phyloP scores from a whole-genome alignment of 2,888 invertebrate species.

The Drosophila anomalata region DNA sequence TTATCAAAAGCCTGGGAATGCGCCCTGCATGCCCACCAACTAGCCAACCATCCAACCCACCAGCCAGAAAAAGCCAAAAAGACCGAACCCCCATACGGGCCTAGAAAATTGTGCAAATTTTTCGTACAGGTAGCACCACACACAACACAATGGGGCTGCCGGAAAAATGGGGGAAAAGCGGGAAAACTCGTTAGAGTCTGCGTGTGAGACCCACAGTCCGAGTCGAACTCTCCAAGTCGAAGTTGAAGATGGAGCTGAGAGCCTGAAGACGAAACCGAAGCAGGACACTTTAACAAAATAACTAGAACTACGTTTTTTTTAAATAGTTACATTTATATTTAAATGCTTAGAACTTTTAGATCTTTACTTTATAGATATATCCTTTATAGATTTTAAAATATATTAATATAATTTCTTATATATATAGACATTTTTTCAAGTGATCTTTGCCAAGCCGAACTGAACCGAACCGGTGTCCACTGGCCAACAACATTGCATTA shows the following conservation, averaged over 20 bases:
- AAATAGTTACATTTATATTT: background rate
- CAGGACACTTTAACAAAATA: slow-evolving; percentile 16
- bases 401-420: background rate
- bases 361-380: too few relatives aligned
- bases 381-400: background rate
- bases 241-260: slow-evolving; percentile 16
- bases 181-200: slow-evolving; percentile 74
- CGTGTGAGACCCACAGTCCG: slow-evolving; percentile 59
- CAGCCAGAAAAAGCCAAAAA: slow-evolving; percentile 17
- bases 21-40: slow-evolving; percentile 60
- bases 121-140: slow-evolving; percentile 67
- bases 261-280: slow-evolving; percentile 15
- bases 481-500: slow-evolving; percentile 48
- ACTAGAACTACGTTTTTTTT: background rate
- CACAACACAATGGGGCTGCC: slow-evolving; percentile 25
- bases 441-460: slow-evolving; percentile 35
- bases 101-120: slow-evolving; percentile 56
- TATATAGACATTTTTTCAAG: slow-evolving; percentile 33
- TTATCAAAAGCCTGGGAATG: slow-evolving; percentile 78
- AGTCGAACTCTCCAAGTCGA: slow-evolving; percentile 19
- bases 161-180: slow-evolving; percentile 35
- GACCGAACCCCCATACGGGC: slow-evolving; percentile 58
- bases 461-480: slow-evolving; percentile 49
- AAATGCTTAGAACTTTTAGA: too few relatives aligned
- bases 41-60: background rate